phyloP scores from a whole-genome alignment of 2,113 vertebrate genomes.

The Mastomys natalensis region DNA sequence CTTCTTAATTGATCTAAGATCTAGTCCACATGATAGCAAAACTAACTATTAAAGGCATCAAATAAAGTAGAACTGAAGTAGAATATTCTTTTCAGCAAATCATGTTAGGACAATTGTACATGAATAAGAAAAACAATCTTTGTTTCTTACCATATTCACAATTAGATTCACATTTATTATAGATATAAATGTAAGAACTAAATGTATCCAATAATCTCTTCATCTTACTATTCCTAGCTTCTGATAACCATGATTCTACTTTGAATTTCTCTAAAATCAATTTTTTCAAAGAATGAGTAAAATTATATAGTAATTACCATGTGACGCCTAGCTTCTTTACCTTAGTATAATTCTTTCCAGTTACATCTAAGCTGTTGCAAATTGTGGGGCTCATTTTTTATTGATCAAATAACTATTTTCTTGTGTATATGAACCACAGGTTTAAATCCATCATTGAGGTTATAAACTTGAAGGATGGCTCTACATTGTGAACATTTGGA shows the following conservation, averaged over 20 bases:
- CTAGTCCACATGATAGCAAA: background rate
- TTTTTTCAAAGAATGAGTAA: background rate
- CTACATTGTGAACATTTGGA: background rate
- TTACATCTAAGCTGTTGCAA: background rate
- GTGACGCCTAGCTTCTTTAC: background rate
- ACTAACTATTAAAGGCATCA: background rate
- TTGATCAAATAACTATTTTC: background rate
- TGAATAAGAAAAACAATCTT: background rate
- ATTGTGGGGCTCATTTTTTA: background rate
- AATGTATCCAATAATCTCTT: background rate
- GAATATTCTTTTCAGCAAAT: background rate
- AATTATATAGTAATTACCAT: background rate
- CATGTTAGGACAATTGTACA: background rate
- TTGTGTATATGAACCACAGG: background rate
- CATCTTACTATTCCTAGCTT: background rate
- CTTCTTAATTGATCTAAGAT: background rate
- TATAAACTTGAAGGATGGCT: background rate
- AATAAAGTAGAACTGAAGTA: background rate
- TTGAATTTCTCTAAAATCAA: background rate
- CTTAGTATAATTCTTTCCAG: background rate
- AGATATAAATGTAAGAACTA: background rate
- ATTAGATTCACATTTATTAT: background rate
- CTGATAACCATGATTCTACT: background rate
- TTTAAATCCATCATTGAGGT: background rate
- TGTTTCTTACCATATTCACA: background rate